Evolutionary conservation across 2,888 invertebrate genomes (phyloP), one percentile per base, ranked within the genome.

Genomic region (Scaptomyza cyrtandrae): DNA sequence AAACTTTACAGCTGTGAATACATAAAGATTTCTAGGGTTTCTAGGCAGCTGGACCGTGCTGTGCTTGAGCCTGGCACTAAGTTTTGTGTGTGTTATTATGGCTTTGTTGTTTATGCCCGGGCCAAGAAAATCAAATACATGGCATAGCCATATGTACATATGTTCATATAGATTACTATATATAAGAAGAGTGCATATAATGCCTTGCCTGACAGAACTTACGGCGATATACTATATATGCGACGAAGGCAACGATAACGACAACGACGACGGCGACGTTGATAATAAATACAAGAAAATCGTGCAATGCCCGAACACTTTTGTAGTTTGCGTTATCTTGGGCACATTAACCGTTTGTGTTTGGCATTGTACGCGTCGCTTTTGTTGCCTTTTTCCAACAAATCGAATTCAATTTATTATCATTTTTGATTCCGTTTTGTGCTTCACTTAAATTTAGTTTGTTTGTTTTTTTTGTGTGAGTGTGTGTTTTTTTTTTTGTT

Each of bases 381-480:
- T 37, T 37, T 73, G 53, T 64, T 61, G 61, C 69, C 70, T 74
- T 63, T 59, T 24, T 3, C 57, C 68, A 52, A 60, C 78, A 72
- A 69, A 68, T 78, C 67, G 78, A 78, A 80, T 59, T 72, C 71
- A 71, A 69, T 72, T 80, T 53, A 75, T 83, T 81, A 81, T 81
- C 80, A 73, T 50, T 39, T 62, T 56, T 27, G 37, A 44, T 31
- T 60, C 39, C 39, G 39, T 48, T 45, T 45, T 13, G 55, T 44
- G 11, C 52, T 44, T 9, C 37, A 14, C 29, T 46, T 35, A 10
- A 13, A 13, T 11, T 37, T 3, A 29, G 29, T 58, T 46, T 24
- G 24, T 24, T 24, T 48, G 55, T 54, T 55, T 5, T 24, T 24
- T 24, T 24, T n/a, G n/a, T n/a, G n/a, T n/a, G n/a, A n/a, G n/a